Base-by-base conservation (phyloP, 2,113 vertebrate genomes). In the Rhagologus leucostigma region DNA sequence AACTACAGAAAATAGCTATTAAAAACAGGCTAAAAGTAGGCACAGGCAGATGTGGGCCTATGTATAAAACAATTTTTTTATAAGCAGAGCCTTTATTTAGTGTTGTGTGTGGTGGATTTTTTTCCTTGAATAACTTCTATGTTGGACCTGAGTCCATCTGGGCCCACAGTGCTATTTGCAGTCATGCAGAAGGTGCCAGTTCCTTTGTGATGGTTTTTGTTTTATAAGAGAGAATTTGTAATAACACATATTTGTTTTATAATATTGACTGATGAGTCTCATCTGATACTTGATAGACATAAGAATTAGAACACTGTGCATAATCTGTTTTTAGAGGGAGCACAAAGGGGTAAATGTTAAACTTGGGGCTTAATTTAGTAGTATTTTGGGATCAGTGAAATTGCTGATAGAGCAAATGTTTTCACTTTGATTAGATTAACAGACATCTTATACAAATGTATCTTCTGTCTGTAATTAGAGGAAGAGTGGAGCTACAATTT, bases 401-500 rank as follows among this genome's bases (percentile, higher is more conserved):
- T 30, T 26, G 33, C 33, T 84, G 26, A 56, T 37, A 37, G 39
- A 32, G 39, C 21, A 74, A 26, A 26, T 46, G 13, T 42, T 87
- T 86, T 88, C 30, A 24, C 39, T 70, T 65, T 23, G 11, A 27
- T 63, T 37, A 65, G 55, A 56, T 49, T n/a, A 55, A 73, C 7
- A 21, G 37, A 26, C 14, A 22, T 87, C n/a, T 76, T 24, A 10
- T 10, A n/a, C 41, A 41, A 90, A n/a, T 63, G 6, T 71, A 9
- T 78, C 23, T 63, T 74, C 15, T 95, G 62, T 93, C 49, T 60
- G 39, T 94, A 87, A 94, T 84, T 96, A 99, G 99, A 98, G 99
- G 89, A 99, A 99, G 96, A 99, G 98, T 19, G 98, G 98, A 52
- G 98, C 99, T 5, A 98, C 99, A 1, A 95, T 99, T 84, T 98